phyloP scores from a whole-genome alignment of 2,888 invertebrate genomes.

The Rosalia funebris region DNA sequence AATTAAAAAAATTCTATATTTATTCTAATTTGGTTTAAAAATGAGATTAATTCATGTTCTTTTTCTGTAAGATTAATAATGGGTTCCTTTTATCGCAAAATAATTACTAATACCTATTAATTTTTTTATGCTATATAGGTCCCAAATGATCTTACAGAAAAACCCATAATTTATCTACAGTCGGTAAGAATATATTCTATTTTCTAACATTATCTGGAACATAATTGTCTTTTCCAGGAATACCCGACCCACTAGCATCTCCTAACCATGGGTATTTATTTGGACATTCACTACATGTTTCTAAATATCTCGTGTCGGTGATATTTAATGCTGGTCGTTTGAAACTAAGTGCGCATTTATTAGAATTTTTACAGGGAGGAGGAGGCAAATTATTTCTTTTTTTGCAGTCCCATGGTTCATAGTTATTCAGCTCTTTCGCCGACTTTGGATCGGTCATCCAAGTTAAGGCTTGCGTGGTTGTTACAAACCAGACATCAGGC shows the following conservation, averaged over 20 bases:
- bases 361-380: slow-evolving; percentile 81
- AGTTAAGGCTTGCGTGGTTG: slow-evolving; percentile 86
- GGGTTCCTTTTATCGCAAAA: not conserved
- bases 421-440: slow-evolving; percentile 73
- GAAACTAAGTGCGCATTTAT: slow-evolving; percentile 85
- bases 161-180: slow-evolving; percentile 9
- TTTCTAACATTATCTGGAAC: slow-evolving; percentile 72
- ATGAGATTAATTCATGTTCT: slow-evolving; percentile 4
- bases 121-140: no score
- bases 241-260: slow-evolving; percentile 85
- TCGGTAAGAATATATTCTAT: slow-evolving; percentile 1
- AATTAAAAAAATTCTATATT: not conserved
- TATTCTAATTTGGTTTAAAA: slow-evolving; percentile 19
- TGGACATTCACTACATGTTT: slow-evolving; percentile 87
- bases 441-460: slow-evolving; percentile 91
- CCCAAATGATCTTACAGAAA: not conserved
- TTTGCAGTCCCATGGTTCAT: slow-evolving; percentile 85
- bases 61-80: not conserved
- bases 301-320: slow-evolving; percentile 86
- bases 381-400: slow-evolving; percentile 77
- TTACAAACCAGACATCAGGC: slow-evolving; percentile 87
- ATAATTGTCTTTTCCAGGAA: slow-evolving; percentile 82
- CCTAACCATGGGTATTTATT: slow-evolving; percentile 89
- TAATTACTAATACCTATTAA: no score
- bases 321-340: slow-evolving; percentile 80